phyloP scores from a whole-genome alignment of 2,888 invertebrate species.

The Harpagoxenus sublaevis region DNA sequence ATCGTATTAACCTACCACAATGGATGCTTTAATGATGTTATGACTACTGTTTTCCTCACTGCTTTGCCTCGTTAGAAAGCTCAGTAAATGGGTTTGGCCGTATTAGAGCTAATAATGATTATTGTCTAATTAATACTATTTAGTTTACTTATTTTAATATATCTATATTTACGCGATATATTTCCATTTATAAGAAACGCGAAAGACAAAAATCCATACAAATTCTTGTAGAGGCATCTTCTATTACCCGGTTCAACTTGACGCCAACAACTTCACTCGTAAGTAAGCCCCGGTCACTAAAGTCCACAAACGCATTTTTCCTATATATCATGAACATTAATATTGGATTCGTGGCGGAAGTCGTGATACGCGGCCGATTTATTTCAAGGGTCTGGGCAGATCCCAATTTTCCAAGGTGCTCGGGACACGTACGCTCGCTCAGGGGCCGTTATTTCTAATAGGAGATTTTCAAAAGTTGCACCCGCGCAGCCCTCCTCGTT shows the following conservation, averaged over 20 bases:
- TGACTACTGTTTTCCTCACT: conserved; percentile 69
- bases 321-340: conserved; percentile 14
- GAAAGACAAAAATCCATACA: neutral
- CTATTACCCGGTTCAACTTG: neutral
- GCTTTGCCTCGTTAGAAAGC: conserved; percentile 60
- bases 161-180: neutral
- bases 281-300: neutral
- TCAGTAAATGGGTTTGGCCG: conserved; percentile 64
- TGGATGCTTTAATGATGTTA: conserved; percentile 70
- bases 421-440: conserved; percentile 76
- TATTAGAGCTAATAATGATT: conserved; percentile 31
- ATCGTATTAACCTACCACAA: conserved; percentile 73
- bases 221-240: neutral
- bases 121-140: conserved; percentile 18
- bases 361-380: conserved; percentile 62
- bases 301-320: conserved; percentile 2
- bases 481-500: conserved; percentile 80
- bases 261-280: neutral
- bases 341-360: conserved; percentile 42
- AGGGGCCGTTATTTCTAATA: conserved; percentile 84
- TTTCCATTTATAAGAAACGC: neutral
- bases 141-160: neutral
- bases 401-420: conserved; percentile 76
- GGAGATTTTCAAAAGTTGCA: conserved; percentile 85
- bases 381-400: conserved; percentile 59